Evolutionary conservation across 2,113 vertebrate species (phyloP).

Genomic region (Erpornis zantholeuca): DNA sequence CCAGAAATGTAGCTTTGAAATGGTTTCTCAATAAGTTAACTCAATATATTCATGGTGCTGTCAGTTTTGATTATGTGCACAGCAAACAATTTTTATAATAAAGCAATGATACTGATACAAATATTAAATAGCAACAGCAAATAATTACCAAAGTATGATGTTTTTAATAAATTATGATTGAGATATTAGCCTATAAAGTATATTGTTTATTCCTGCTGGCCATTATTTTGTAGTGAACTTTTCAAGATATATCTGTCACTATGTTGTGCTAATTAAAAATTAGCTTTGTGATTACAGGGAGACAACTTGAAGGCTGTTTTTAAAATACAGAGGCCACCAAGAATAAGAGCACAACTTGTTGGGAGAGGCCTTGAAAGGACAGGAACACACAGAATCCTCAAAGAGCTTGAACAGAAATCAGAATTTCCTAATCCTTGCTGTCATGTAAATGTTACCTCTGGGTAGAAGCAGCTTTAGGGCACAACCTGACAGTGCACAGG

Average conservation of each 20-base stretch:
- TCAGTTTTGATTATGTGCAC: neutral
- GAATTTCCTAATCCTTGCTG: neutral
- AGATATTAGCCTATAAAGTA: neutral
- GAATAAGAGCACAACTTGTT: fast-evolving
- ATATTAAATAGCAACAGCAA: neutral
- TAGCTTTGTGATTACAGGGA: neutral
- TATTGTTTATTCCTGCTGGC: neutral
- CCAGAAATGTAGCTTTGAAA: neutral
- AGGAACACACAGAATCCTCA: neutral
- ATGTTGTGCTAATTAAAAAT: neutral
- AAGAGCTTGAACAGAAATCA: neutral
- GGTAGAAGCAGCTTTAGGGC: neutral
- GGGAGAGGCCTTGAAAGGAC: neutral
- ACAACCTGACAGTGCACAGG: neutral
- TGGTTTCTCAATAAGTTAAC: neutral
- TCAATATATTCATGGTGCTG: neutral
- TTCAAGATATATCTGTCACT: neutral
- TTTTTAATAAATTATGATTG: neutral
- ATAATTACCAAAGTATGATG: neutral
- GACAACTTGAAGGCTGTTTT: neutral
- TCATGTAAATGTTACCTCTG: neutral
- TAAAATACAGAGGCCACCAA: neutral
- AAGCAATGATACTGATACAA: neutral
- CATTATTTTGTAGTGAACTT: neutral
- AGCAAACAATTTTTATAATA: neutral